phyloP scores from a whole-genome alignment of 2,113 vertebrate genomes.

The Lota lota region DNA sequence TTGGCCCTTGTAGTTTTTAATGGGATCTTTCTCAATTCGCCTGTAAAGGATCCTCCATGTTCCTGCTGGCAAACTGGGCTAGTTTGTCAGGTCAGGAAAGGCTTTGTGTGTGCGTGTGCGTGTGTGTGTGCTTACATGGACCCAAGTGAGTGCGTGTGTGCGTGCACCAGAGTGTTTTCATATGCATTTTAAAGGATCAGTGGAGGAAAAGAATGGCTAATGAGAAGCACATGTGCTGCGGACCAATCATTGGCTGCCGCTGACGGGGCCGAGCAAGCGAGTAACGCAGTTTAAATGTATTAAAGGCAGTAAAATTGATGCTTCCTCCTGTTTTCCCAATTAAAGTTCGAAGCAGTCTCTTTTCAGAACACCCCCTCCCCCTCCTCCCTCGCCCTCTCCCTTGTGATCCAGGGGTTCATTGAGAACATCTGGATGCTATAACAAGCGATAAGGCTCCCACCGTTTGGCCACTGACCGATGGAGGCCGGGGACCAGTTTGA shows the following conservation, averaged over 20 bases:
- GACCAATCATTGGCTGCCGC: constrained; percentile 61
- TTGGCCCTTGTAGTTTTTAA: constrained; percentile 59
- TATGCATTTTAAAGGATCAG: constrained; percentile 22
- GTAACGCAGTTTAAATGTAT: constrained; percentile 87
- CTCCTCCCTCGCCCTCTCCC: constrained; percentile 27
- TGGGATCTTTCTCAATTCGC: constrained; percentile 54
- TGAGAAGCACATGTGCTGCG: constrained; percentile 89
- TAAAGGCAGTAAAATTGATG: constrained; percentile 98
- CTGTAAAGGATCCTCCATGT: constrained; percentile 74
- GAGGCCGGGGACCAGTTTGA: constrained; percentile 39
- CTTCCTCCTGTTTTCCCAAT: constrained; percentile 96
- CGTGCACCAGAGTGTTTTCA: not conserved
- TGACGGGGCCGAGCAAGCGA: constrained; percentile 71
- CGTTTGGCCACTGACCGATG: constrained; percentile 47
- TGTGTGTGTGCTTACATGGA: constrained; percentile 9
- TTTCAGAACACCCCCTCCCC: constrained; percentile 24
- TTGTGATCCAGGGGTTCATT: constrained; percentile 70
- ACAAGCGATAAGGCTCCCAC: constrained; percentile 79
- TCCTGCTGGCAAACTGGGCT: constrained; percentile 80
- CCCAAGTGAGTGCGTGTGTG: not conserved
- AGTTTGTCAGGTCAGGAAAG: constrained; percentile 80
- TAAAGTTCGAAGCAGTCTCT: constrained; percentile 81
- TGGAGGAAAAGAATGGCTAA: constrained; percentile 68
- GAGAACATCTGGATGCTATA: constrained; percentile 88
- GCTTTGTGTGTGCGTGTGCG: constrained; percentile 31